A percentile compares a stretch with the other conserved stretches of the same genome.
These are phyloP conservation scores for Etheostoma nigrum DNA, from an alignment of 2,797 vertebrate species.

Conservation along the genomic window DNA sequence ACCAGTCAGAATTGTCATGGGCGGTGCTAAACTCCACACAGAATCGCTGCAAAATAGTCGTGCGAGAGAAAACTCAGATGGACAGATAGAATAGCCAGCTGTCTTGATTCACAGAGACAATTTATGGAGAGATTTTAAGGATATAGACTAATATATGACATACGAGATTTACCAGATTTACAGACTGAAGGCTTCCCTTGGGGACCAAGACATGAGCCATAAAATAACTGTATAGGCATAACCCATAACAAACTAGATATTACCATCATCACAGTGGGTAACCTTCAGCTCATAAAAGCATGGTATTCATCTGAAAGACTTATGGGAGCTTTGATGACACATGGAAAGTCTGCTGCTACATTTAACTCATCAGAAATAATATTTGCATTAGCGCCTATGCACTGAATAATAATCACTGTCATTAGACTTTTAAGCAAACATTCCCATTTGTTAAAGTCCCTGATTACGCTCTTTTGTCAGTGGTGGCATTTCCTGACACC, in stretches of 20 bases:
- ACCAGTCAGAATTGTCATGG: no score
- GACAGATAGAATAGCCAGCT: no score
- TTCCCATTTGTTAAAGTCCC: constrained; percentile 28
- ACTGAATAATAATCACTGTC: background rate
- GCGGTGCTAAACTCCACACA: no score
- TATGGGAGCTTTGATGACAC: background rate
- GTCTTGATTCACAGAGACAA: no score
- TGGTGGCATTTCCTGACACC: constrained; percentile 59
- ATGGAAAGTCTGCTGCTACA: background rate
- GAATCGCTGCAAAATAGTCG: no score
- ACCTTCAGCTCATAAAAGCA: constrained; percentile 24
- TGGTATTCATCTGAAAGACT: constrained; percentile 1
- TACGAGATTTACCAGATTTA: background rate
- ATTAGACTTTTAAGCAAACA: constrained; percentile 41
- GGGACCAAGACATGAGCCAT: background rate
- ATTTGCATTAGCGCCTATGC: background rate
- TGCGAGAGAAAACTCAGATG: no score
- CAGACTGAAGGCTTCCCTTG: constrained; percentile 17
- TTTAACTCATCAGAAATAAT: constrained; percentile 6
- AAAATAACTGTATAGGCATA: constrained; percentile 1
- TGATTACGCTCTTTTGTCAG: constrained; percentile 16
- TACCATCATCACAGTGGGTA: background rate
- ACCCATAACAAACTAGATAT: constrained; percentile 3
- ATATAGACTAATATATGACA: background rate
- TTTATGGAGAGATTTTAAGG: no score